Conservation (phyloP, 2,888 invertebrate species). For the Drosophila suboccidentalis region DNA sequence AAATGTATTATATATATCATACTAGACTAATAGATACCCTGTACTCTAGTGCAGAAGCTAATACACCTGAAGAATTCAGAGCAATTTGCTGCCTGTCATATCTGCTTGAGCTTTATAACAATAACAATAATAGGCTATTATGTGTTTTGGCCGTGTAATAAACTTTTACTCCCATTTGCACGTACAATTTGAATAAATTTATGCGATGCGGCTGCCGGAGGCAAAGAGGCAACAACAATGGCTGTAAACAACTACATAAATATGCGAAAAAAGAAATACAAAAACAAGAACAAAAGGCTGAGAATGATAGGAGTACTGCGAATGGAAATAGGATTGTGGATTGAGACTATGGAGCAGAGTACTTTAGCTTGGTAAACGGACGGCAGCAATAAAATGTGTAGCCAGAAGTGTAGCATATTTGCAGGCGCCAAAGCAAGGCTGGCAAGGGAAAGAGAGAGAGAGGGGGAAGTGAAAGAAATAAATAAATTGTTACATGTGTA, state of each 20-base stretch:
- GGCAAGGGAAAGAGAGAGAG: not conserved
- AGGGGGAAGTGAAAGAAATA: slow-evolving; percentile 12
- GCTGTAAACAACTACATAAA: slow-evolving; percentile 78
- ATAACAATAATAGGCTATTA: slow-evolving; percentile 41
- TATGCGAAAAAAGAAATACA: slow-evolving; percentile 29
- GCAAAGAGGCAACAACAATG: slow-evolving; percentile 24
- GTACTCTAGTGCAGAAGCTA: not conserved
- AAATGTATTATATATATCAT: no score
- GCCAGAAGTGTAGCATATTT: slow-evolving; percentile 58
- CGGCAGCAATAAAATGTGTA: slow-evolving; percentile 56
- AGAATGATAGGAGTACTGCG: not conserved
- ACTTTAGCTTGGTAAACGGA: slow-evolving; percentile 11
- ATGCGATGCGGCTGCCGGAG: slow-evolving; percentile 50
- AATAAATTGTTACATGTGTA: slow-evolving; percentile 64
- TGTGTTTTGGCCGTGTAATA: slow-evolving; percentile 47
- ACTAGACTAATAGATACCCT: not conserved
- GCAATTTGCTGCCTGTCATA: not conserved
- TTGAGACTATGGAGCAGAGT: slow-evolving; percentile 10
- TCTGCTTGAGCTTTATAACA: slow-evolving; percentile 3
- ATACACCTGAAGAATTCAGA: not conserved
- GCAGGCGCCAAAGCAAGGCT: slow-evolving; percentile 40
- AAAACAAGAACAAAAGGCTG: not conserved
- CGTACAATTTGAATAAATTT: slow-evolving; percentile 76
- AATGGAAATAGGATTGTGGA: not conserved
- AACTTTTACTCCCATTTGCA: slow-evolving; percentile 65